Evolutionary conservation across 1,140 invertebrate genomes (phyloP).

Genomic region (Trichoplusia ni): DNA sequence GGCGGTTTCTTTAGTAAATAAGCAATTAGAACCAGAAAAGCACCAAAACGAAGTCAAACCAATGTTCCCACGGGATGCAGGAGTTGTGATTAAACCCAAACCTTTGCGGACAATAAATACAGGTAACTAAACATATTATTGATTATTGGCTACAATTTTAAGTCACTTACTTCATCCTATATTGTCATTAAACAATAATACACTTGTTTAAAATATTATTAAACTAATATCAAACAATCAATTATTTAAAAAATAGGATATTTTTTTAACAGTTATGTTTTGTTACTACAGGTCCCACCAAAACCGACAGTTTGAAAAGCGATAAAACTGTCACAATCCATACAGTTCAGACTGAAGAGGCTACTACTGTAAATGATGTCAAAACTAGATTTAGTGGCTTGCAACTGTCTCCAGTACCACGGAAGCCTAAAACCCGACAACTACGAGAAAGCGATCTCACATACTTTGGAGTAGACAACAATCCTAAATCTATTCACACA

Average conservation of each 20-base stretch:
- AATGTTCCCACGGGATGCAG: slow-evolving; percentile 40
- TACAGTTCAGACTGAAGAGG: slow-evolving; percentile 6
- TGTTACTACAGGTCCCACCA: slow-evolving; percentile 52
- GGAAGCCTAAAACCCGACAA: slow-evolving; percentile 61
- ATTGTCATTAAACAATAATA: no score
- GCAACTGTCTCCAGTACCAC: slow-evolving; percentile 42
- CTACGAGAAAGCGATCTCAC: slow-evolving; percentile 67
- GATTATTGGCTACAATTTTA: neutral
- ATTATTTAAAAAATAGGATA: no score
- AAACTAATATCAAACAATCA: neutral
- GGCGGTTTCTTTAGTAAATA: slow-evolving; percentile 69
- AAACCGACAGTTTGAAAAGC: slow-evolving; percentile 25
- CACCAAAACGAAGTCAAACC: slow-evolving; percentile 48
- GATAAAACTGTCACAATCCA: slow-evolving; percentile 19
- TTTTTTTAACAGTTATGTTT: slow-evolving; percentile 11
- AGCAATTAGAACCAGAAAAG: slow-evolving; percentile 56
- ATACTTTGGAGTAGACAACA: slow-evolving; percentile 66
- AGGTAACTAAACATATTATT: slow-evolving; percentile 42
- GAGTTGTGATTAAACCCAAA: slow-evolving; percentile 38
- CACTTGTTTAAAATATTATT: neutral
- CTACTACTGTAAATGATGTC: slow-evolving; percentile 22
- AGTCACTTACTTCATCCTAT: no score
- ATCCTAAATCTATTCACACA: slow-evolving; percentile 7
- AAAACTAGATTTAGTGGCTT: slow-evolving; percentile 41
- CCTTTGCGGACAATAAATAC: slow-evolving; percentile 55